Conservation (phyloP, 2,888 invertebrate species). For the Lucinisca nassula region DNA sequence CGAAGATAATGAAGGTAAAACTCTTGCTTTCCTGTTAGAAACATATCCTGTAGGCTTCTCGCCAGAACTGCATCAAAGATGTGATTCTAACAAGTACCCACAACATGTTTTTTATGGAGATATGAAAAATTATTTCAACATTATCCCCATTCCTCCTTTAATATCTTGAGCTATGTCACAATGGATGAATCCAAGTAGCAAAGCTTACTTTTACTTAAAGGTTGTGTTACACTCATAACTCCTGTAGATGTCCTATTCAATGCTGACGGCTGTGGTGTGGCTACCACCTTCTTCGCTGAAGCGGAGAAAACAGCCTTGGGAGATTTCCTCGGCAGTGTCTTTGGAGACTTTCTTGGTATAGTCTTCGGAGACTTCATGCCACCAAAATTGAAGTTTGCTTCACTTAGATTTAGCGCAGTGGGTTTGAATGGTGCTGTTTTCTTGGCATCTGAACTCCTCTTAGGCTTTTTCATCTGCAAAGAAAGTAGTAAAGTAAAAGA, state of each 20-base stretch:
- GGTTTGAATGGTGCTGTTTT: conserved; percentile 78
- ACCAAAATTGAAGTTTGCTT: conserved; percentile 79
- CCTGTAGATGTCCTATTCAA: conserved; percentile 42
- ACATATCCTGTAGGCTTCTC: too few relatives aligned
- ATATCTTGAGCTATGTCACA: too few relatives aligned
- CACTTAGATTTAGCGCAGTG: conserved; percentile 74
- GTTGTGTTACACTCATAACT: background rate
- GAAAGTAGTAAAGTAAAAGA: too few relatives aligned
- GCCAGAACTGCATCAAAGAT: too few relatives aligned
- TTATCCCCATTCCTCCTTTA: too few relatives aligned
- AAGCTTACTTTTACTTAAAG: background rate
- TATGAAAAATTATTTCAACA: too few relatives aligned
- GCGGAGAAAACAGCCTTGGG: conserved; percentile 33
- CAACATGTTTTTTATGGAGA: too few relatives aligned
- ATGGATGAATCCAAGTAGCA: too few relatives aligned
- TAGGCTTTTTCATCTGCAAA: background rate
- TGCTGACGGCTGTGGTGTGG: background rate
- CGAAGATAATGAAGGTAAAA: too few relatives aligned
- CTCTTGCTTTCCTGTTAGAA: too few relatives aligned
- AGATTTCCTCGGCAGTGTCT: conserved; percentile 60
- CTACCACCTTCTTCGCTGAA: background rate
- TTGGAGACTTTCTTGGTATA: conserved; percentile 58
- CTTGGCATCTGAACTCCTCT: conserved; percentile 47
- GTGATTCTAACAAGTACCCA: too few relatives aligned
- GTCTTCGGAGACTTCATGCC: conserved; percentile 68